These are phyloP conservation scores for Indicator indicator DNA, from an alignment of 2,113 vertebrate species.

Conservation along the genomic window DNA sequence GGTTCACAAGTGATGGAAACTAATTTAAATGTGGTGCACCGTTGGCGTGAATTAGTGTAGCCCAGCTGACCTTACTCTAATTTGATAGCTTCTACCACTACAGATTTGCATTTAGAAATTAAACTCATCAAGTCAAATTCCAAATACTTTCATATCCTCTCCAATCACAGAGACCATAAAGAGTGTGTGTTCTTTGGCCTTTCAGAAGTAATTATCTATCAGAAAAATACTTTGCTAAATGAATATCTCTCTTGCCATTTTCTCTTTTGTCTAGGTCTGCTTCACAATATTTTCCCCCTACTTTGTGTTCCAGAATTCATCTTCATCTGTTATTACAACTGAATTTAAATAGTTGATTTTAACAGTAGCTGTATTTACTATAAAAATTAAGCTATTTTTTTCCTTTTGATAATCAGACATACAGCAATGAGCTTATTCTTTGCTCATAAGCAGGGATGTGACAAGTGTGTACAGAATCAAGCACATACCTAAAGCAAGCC, in stretches of 20 bases:
- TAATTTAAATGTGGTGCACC: background rate
- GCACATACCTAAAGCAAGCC: background rate
- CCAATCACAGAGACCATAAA: background rate
- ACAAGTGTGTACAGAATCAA: background rate
- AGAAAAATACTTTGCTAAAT: background rate
- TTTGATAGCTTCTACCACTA: background rate
- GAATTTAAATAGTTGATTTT: background rate
- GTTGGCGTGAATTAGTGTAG: background rate
- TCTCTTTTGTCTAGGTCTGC: background rate
- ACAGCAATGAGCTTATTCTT: background rate
- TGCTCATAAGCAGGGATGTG: background rate
- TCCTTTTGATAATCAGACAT: background rate
- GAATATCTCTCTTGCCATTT: background rate
- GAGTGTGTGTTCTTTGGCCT: background rate
- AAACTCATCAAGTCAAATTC: conserved; percentile 18
- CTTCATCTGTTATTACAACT: background rate
- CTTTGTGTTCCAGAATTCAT: background rate
- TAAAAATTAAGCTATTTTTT: background rate
- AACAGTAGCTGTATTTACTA: background rate
- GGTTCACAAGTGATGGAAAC: background rate
- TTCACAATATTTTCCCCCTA: background rate
- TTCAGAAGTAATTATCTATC: background rate
- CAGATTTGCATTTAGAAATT: conserved; percentile 37
- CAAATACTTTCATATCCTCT: conserved; percentile 18
- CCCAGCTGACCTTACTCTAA: background rate